phyloP scores from a whole-genome alignment of 1,140 invertebrate genomes.

The Papilio machaon region DNA sequence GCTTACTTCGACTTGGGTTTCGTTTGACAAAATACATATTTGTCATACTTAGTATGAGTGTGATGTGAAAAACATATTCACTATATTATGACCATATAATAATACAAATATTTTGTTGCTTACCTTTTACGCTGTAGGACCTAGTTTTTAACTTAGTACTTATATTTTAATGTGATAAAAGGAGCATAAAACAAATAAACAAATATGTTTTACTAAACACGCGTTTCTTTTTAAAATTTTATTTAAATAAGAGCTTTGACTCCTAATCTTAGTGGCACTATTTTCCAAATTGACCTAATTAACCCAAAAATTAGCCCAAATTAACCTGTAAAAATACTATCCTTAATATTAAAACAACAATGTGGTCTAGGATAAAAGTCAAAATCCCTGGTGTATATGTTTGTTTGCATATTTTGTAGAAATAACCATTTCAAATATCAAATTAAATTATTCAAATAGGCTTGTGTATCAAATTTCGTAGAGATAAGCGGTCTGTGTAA shows the following conservation, averaged over 20 bases:
- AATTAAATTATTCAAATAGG: neutral
- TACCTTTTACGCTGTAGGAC: neutral
- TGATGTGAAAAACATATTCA: neutral
- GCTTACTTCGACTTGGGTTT: neutral
- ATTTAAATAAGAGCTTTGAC: too few relatives aligned
- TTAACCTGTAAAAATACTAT: too few relatives aligned
- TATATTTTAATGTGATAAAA: too few relatives aligned
- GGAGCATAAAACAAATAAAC: too few relatives aligned
- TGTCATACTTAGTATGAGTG: neutral
- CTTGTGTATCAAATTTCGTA: neutral
- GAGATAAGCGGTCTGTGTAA: neutral
- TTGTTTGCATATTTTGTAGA: neutral
- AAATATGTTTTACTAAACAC: too few relatives aligned
- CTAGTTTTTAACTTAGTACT: too few relatives aligned
- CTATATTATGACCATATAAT: neutral
- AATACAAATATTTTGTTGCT: neutral
- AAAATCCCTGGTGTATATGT: neutral
- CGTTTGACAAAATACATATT: neutral
- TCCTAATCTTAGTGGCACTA: too few relatives aligned
- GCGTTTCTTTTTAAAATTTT: too few relatives aligned
- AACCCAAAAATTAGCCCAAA: too few relatives aligned
- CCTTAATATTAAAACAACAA: neutral
- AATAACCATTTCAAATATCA: neutral
- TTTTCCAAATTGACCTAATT: too few relatives aligned
- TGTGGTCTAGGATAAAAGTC: neutral